Percentiles rank a stretch among this genome's conserved stretches.
phyloP scores from a whole-genome alignment of 1,140 invertebrate species.

The Zaprionus davidi region DNA sequence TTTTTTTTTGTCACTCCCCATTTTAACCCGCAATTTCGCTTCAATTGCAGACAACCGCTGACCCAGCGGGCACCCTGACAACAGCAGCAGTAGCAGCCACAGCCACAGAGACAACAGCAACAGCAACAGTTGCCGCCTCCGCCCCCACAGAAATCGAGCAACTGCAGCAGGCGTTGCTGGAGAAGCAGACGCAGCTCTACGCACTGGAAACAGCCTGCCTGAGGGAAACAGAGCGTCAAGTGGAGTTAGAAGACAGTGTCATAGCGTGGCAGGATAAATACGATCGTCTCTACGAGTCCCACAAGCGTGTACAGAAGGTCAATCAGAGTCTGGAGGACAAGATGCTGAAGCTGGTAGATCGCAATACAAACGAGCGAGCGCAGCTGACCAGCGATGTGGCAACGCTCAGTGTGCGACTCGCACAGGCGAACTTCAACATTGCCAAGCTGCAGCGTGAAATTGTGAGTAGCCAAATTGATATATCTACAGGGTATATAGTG shows the following conservation, averaged over 20 bases:
- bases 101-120: slow-evolving; percentile 13
- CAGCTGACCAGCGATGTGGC: slow-evolving; percentile 94
- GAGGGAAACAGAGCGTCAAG: slow-evolving; percentile 90
- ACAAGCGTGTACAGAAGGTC: slow-evolving; percentile 96
- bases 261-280: slow-evolving; percentile 96
- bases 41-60: slow-evolving; percentile 61
- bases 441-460: slow-evolving; percentile 96
- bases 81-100: slow-evolving; percentile 13
- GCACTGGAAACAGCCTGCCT: slow-evolving; percentile 94
- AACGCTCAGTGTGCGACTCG: slow-evolving; percentile 93
- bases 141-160: slow-evolving; percentile 91
- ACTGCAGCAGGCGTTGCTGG: slow-evolving; percentile 91
- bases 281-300: slow-evolving; percentile 95
- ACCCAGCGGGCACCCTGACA: slow-evolving; percentile 52
- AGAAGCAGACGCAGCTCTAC: slow-evolving; percentile 92
- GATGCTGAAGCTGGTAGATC: slow-evolving; percentile 95
- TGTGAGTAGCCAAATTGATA: slow-evolving; percentile 86
- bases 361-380: slow-evolving; percentile 95
- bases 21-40: slow-evolving; percentile 32
- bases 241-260: slow-evolving; percentile 93
- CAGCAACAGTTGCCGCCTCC: slow-evolving; percentile 25
- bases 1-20: slow-evolving; percentile 4
- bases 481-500: neutral
- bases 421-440: slow-evolving; percentile 94
- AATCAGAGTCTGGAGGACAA: slow-evolving; percentile 98